Evolutionary conservation across 2,797 vertebrate genomes (phyloP).

Genomic region (Lepus oiostolus): DNA sequence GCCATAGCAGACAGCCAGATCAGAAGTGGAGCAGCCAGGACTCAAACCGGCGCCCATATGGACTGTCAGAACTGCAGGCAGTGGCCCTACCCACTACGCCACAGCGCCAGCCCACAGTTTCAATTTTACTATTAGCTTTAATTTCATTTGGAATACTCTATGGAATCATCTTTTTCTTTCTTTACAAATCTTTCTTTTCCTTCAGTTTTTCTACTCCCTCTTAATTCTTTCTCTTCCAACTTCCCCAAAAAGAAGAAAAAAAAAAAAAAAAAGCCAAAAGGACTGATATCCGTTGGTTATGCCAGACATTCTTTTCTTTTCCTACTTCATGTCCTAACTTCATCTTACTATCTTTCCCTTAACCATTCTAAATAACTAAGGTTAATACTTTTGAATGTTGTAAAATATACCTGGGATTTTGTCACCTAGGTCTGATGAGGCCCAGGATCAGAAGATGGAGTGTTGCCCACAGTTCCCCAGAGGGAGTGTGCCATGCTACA

Average conservation of each 20-base stretch:
- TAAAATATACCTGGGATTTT: conserved; percentile 20
- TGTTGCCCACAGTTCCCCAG: neutral
- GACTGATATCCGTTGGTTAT: neutral
- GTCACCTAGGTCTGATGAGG: neutral
- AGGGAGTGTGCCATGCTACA: neutral
- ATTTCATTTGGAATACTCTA: conserved; percentile 3
- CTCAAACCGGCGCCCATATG: too few species aligned
- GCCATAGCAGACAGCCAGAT: too few species aligned
- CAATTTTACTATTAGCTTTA: neutral
- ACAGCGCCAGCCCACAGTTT: neutral
- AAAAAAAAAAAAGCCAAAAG: neutral
- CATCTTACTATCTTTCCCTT: neutral
- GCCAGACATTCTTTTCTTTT: neutral
- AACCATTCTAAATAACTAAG: neutral
- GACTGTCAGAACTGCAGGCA: too few species aligned
- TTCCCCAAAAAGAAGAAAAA: neutral
- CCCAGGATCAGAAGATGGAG: neutral
- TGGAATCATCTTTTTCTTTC: neutral
- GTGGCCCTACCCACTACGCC: too few species aligned
- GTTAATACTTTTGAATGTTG: neutral
- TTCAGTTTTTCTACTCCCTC: conserved; percentile 21
- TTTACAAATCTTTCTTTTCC: neutral
- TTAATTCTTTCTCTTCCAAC: conserved; percentile 41
- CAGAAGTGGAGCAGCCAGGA: too few species aligned
- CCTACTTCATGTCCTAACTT: neutral